Evolutionary conservation across 2,888 invertebrate species (phyloP).

Genomic region (Leptinotarsa haldemani): DNA sequence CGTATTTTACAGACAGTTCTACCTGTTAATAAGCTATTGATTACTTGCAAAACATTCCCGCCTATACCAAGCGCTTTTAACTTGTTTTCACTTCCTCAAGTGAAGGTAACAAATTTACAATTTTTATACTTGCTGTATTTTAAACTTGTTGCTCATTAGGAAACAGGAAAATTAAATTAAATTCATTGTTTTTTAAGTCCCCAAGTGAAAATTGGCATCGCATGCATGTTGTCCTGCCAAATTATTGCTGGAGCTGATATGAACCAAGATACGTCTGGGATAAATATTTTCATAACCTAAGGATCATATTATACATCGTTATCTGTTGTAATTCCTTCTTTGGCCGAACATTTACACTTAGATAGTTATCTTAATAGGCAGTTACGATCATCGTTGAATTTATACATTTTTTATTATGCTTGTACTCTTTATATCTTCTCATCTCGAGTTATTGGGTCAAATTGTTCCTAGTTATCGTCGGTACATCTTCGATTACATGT

Average conservation of each 20-base stretch:
- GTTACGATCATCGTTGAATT: constrained; percentile 43
- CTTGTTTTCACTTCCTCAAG: no score
- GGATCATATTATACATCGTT: constrained; percentile 37
- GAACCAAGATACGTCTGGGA: constrained; percentile 32
- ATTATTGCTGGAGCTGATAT: constrained; percentile 1
- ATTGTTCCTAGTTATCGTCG: neutral
- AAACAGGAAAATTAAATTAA: no score
- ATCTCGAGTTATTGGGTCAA: constrained; percentile 25
- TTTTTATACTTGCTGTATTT: no score
- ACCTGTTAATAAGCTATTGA: no score
- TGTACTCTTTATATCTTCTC: constrained; percentile 13
- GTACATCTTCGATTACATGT: neutral
- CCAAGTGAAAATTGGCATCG: neutral
- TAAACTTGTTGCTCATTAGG: no score
- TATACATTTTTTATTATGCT: constrained; percentile 36
- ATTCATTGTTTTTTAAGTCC: no score
- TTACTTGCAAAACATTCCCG: no score
- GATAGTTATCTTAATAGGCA: constrained; percentile 44
- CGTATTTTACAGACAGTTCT: no score
- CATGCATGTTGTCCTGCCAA: neutral
- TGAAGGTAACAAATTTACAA: no score
- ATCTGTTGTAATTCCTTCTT: constrained; percentile 44
- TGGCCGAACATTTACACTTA: constrained; percentile 44
- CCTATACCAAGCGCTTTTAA: no score
- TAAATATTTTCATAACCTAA: constrained; percentile 16